phyloP scores from a whole-genome alignment of 2,797 vertebrate species.

The Cirrhinus molitorella region DNA sequence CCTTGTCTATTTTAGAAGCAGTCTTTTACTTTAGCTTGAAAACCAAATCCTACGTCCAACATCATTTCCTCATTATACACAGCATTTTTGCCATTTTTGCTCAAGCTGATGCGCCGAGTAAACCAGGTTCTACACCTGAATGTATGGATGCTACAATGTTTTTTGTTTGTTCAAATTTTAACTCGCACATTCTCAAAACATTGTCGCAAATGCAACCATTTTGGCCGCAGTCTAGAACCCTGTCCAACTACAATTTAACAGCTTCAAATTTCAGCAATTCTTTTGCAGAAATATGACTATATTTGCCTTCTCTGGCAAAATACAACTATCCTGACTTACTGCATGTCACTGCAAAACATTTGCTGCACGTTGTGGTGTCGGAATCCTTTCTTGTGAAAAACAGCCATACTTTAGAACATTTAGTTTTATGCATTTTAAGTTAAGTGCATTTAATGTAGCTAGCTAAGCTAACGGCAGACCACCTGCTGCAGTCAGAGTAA shows the following conservation, averaged over 20 bases:
- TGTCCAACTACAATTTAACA: background rate
- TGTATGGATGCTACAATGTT: too few species aligned
- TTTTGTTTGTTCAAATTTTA: too few species aligned
- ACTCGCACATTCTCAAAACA: too few species aligned
- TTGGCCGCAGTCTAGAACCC: too few species aligned
- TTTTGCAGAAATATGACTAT: background rate
- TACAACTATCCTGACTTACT: background rate
- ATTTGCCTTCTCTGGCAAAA: background rate
- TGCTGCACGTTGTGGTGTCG: background rate
- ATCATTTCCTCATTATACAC: too few species aligned
- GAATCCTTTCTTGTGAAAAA: background rate
- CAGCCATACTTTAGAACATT: conserved; percentile 8
- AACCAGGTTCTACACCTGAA: too few species aligned
- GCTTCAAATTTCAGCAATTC: background rate
- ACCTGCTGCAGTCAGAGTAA: background rate
- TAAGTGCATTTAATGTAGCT: background rate
- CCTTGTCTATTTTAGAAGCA: too few species aligned
- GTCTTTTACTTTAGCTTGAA: too few species aligned
- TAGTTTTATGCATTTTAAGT: background rate
- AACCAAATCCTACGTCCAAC: too few species aligned
- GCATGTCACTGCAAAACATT: background rate
- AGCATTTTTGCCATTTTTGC: too few species aligned
- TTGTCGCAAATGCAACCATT: too few species aligned
- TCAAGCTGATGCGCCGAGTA: too few species aligned
- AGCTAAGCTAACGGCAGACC: background rate